Evolutionary conservation across 1,140 invertebrate species (phyloP).

Genomic region (Heterodera carotae): DNA sequence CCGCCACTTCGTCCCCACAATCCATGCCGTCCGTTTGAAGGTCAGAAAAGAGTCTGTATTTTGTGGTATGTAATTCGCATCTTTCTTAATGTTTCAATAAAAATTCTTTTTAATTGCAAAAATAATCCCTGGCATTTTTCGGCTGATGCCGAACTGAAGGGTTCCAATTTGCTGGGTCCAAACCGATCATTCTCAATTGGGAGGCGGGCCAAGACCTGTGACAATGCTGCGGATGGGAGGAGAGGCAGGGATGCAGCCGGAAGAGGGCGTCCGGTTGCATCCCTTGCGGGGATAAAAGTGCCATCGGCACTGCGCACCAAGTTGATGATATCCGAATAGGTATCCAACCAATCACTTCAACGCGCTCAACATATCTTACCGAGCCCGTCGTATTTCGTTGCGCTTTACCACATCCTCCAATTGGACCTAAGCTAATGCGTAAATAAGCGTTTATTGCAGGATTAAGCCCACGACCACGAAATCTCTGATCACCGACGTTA

Average conservation of each 20-base stretch:
- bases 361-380: neutral
- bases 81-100: neutral
- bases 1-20: conserved; percentile 53
- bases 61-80: neutral
- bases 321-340: too few relatives aligned
- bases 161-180: neutral
- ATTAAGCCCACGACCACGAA: too few relatives aligned
- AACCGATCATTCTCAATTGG: conserved; percentile 10
- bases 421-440: too few relatives aligned
- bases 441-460: too few relatives aligned
- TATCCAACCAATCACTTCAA: too few relatives aligned
- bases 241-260: neutral
- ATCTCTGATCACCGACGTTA: too few relatives aligned
- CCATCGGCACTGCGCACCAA: too few relatives aligned
- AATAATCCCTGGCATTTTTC: neutral
- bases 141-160: neutral
- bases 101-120: neutral
- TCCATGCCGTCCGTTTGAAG: conserved; percentile 47
- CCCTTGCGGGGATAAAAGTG: too few relatives aligned
- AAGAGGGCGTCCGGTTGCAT: too few relatives aligned
- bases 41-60: conserved; percentile 32
- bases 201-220: conserved; percentile 14
- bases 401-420: too few relatives aligned
- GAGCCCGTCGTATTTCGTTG: too few relatives aligned
- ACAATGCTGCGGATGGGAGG: neutral